Conservation (phyloP, 2,797 vertebrate species). For the Sphenopsis melanotis region DNA sequence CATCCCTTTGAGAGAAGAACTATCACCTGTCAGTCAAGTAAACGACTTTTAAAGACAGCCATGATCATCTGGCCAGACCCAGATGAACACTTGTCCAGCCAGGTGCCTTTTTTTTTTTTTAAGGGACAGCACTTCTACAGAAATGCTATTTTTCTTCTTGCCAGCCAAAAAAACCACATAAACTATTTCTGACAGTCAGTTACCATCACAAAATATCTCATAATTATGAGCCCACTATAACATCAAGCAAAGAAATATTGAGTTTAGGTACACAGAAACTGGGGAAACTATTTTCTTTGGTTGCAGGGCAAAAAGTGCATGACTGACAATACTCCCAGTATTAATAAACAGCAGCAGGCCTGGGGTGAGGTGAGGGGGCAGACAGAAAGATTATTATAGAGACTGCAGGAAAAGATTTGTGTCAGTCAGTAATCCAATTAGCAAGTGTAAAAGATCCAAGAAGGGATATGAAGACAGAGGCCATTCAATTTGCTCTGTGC, state of each 20-base stretch:
- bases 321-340: background rate
- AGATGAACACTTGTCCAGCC: background rate
- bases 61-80: background rate
- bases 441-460: background rate
- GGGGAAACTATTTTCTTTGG: background rate
- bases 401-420: background rate
- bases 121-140: background rate
- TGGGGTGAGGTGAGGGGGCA: accelerated
- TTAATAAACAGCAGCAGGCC: background rate
- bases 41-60: background rate
- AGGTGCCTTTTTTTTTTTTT: background rate
- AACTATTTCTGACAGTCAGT: background rate
- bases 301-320: background rate
- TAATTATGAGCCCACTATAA: background rate
- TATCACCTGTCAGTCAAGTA: background rate
- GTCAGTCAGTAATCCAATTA: background rate
- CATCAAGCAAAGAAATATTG: background rate
- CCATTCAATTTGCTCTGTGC: background rate
- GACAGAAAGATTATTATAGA: background rate
- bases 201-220: background rate
- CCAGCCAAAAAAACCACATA: background rate
- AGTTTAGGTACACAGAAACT: background rate
- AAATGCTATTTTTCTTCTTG: background rate
- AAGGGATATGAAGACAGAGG: background rate
- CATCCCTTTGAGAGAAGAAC: background rate